These are phyloP conservation scores for Pristionchus maxplancki DNA, from an alignment of 2,888 invertebrate species.

Conservation along the genomic window DNA sequence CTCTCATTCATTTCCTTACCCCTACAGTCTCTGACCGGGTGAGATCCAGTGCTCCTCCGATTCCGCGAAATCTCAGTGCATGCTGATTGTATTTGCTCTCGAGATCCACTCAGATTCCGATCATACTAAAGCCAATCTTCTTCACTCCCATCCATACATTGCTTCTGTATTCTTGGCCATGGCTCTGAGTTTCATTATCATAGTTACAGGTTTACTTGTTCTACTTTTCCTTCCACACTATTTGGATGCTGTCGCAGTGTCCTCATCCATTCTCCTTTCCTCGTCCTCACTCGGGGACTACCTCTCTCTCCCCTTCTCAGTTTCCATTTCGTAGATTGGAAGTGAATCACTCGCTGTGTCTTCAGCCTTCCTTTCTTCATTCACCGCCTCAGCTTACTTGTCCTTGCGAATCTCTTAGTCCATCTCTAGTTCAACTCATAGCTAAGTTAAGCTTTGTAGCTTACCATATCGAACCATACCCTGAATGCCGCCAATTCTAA, in stretches of 20 bases:
- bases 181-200: no score
- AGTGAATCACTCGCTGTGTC: slow-evolving; percentile 37
- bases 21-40: no score
- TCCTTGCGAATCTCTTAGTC: no score
- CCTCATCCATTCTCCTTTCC: not conserved
- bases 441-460: no score
- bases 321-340: slow-evolving; percentile 39
- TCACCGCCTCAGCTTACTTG: not conserved
- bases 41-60: not conserved
- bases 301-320: not conserved
- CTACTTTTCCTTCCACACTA: no score
- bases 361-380: not conserved
- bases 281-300: not conserved
- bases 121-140: not conserved
- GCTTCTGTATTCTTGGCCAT: not conserved
- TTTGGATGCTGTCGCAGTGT: not conserved
- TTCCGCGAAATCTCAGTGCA: not conserved
- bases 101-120: not conserved
- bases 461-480: no score
- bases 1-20: no score
- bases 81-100: not conserved
- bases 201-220: no score
- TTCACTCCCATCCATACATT: not conserved
- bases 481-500: no score
- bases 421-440: no score